Conservation (phyloP, 1,140 invertebrate genomes). For the Megalopta genalis region DNA sequence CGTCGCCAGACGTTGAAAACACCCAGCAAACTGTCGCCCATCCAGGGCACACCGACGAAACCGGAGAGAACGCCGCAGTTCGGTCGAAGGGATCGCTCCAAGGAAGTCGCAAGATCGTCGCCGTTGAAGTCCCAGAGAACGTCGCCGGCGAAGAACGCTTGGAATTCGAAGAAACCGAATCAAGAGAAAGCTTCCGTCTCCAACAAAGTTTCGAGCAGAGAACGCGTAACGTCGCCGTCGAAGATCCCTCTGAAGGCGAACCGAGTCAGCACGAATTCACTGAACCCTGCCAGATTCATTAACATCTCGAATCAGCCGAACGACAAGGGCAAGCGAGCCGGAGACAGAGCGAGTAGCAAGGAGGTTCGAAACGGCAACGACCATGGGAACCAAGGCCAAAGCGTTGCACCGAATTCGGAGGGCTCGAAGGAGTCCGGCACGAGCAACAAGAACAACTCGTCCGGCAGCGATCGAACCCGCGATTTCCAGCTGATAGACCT, state of each 20-base stretch:
- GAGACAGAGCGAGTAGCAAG: constrained; percentile 15
- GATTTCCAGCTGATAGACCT: constrained; percentile 68
- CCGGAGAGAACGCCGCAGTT: constrained; percentile 42
- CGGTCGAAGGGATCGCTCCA: constrained; percentile 13
- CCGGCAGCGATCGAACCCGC: constrained; percentile 32
- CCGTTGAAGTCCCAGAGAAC: constrained; percentile 27
- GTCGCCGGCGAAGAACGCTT: constrained; percentile 9
- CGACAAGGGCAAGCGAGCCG: constrained; percentile 2
- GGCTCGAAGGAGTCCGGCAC: constrained; percentile 17
- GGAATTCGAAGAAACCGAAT: constrained; percentile 40
- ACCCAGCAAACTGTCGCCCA: constrained; percentile 67
- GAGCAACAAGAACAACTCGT: neutral
- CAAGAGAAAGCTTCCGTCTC: constrained; percentile 11
- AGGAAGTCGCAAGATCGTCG: constrained; percentile 12
- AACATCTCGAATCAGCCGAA: constrained; percentile 7
- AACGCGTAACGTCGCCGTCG: constrained; percentile 66
- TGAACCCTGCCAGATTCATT: constrained; percentile 50
- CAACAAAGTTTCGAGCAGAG: constrained; percentile 43
- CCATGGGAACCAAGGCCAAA: neutral
- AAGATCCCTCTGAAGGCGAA: constrained; percentile 69
- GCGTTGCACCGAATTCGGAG: constrained; percentile 1
- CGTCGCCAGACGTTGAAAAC: constrained; percentile 48
- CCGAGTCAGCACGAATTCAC: constrained; percentile 10
- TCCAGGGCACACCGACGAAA: constrained; percentile 73
- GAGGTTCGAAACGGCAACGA: constrained; percentile 5